These are phyloP conservation scores for Melanostoma mellinum DNA, from an alignment of 2,888 invertebrate genomes.

Conservation along the genomic window DNA sequence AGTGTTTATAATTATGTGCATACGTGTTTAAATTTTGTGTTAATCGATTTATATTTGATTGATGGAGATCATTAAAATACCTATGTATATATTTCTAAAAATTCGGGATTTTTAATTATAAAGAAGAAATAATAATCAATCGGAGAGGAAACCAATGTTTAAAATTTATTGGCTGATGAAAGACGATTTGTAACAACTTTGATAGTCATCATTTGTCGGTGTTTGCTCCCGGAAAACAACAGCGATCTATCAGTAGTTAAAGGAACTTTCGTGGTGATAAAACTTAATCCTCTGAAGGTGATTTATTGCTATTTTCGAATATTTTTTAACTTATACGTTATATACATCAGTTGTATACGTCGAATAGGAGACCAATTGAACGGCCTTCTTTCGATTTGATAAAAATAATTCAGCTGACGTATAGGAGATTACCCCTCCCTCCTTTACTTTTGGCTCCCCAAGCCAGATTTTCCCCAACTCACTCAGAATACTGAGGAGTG, in stretches of 20 bases:
- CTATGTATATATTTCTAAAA: slow-evolving; percentile 31
- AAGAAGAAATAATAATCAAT: slow-evolving; percentile 29
- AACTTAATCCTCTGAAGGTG: slow-evolving; percentile 1
- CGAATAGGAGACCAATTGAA: no score
- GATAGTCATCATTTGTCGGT: neutral
- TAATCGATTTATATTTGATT: slow-evolving; percentile 57
- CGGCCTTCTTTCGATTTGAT: no score
- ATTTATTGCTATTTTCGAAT: neutral
- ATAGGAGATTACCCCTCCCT: no score
- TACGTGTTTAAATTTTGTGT: slow-evolving; percentile 37
- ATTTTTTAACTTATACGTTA: no score
- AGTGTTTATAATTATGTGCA: slow-evolving; percentile 39
- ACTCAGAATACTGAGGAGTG: no score
- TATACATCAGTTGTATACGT: no score
- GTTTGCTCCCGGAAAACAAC: neutral
- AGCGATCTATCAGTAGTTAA: neutral
- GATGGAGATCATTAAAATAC: slow-evolving; percentile 40
- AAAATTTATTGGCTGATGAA: slow-evolving; percentile 32
- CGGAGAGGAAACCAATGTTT: slow-evolving; percentile 19
- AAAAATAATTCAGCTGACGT: no score
- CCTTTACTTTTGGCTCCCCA: no score
- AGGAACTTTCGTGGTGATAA: neutral
- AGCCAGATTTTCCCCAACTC: no score
- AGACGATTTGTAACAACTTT: slow-evolving; percentile 5
- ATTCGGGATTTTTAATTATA: slow-evolving; percentile 35